Conservation (phyloP, 2,113 vertebrate genomes). For the Haemorhous mexicanus region DNA sequence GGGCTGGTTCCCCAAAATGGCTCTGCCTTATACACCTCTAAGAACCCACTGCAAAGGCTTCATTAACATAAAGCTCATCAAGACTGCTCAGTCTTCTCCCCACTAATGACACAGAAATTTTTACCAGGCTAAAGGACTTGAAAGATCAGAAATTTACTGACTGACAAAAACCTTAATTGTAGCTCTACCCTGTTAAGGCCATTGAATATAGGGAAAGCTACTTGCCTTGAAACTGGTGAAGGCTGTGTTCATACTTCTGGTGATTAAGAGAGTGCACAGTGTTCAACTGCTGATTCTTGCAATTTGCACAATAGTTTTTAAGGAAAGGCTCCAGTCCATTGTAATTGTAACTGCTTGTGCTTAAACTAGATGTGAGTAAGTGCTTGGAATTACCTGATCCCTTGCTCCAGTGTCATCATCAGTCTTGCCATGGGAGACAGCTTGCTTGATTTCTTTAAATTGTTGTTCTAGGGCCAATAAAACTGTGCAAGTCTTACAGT, state of each 20-base stretch:
- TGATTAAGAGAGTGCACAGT: background rate
- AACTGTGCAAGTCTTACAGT: conserved; percentile 83
- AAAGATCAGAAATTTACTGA: background rate
- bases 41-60: background rate
- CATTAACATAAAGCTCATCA: background rate
- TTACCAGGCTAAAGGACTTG: background rate
- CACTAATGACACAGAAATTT: background rate
- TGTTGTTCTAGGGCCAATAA: conserved; percentile 83
- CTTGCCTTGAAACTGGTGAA: background rate
- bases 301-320: background rate
- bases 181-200: background rate
- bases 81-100: background rate
- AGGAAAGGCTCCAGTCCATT: background rate
- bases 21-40: background rate
- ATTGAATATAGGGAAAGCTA: background rate
- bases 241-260: background rate
- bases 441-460: conserved; percentile 82
- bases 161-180: background rate
- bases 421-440: conserved; percentile 75
- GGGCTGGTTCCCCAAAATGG: background rate
- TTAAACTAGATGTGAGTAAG: background rate
- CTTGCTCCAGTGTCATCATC: conserved; percentile 77
- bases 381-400: conserved; percentile 70
- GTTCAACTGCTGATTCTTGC: background rate
- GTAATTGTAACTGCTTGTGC: background rate